These are phyloP conservation scores for Botia kubotai DNA, from an alignment of 2,797 vertebrate species.

Conservation along the genomic window DNA sequence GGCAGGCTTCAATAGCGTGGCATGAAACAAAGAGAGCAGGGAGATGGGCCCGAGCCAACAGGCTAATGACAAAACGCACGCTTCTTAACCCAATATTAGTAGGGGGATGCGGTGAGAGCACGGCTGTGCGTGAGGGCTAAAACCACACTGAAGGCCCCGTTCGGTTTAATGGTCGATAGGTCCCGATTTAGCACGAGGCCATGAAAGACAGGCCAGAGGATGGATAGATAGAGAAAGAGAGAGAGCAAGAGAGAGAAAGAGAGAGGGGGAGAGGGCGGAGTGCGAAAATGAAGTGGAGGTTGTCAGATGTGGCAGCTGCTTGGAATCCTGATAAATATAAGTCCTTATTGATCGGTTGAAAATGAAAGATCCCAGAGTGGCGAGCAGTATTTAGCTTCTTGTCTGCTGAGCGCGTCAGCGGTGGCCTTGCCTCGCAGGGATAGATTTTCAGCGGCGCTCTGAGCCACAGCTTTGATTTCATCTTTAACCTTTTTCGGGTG, in stretches of 20 bases:
- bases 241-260: constrained; percentile 47
- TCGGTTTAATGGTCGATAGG: constrained; percentile 83
- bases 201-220: constrained; percentile 46
- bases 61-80: constrained; percentile 89
- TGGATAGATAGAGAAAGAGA: constrained; percentile 40
- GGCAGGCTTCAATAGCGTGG: constrained; percentile 72
- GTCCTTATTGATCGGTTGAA: constrained; percentile 99
- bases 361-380: constrained; percentile 98
- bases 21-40: constrained; percentile 87
- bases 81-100: constrained; percentile 89
- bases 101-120: constrained; percentile 32
- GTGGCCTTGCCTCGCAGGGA: constrained; percentile 92
- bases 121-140: constrained; percentile 47
- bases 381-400: constrained; percentile 98
- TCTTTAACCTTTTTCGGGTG: constrained; percentile 97
- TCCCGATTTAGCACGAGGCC: constrained; percentile 82
- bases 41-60: constrained; percentile 84
- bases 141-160: constrained; percentile 82
- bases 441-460: constrained; percentile 93
- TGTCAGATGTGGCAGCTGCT: constrained; percentile 99
- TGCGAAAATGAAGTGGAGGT: constrained; percentile 96
- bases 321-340: constrained; percentile 99
- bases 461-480: constrained; percentile 92
- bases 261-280: constrained; percentile 71
- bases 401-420: constrained; percentile 89